Base-by-base conservation (phyloP, 2,797 vertebrate species). In the Lagodon rhomboides region DNA sequence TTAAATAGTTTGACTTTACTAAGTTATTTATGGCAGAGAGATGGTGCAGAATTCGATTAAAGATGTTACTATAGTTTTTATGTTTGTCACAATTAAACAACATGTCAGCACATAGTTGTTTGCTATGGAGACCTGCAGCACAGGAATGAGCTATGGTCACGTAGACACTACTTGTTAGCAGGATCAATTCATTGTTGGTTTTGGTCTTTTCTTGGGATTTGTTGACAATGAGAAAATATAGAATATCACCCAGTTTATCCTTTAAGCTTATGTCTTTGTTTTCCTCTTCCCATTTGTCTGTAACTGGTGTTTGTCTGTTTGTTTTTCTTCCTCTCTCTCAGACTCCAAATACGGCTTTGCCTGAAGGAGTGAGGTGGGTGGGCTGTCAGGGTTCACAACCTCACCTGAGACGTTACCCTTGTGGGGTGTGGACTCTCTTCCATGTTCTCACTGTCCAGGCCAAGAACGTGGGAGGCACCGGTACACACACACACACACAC, bases 391-490 rank as follows among this genome's bases (percentile, higher is more conserved):
- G 98, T 30, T 97, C 96, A 0, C 91, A 95, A 54, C 90, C 94
- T 0, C 92, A 97, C 12, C 94, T 96, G 63, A 96, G 98, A 49
- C 95, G 97, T 56, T 99, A 96, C 60, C 97, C 98, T 20, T 99
- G 98, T 6, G 96, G 96, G 13, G 72, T 99, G 58, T 99, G 98
- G 98, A 95, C 94, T 6, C 89, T 99, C 49, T 99, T 98, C 93
- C 98, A 99, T 49, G 89, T 97, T 49, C 95, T 99, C 80, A 97
- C 97, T 0, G 94, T 97, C 27, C 96, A 97, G 85, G 97, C 85
- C 69, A 82, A 82, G 58, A 75, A 9, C 23, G 27, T 8, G 11
- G 63, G 54, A 22, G 64, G 49, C 49, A 75, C 89, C 86, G 92
- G 95, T 95, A 91, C 17, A 49, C 12, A 53, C 81, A 70, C 61